Percentiles rank a stretch among this genome's conserved stretches.
Conservation (phyloP, 2,113 vertebrate species). For the Arizona elegans region DNA sequence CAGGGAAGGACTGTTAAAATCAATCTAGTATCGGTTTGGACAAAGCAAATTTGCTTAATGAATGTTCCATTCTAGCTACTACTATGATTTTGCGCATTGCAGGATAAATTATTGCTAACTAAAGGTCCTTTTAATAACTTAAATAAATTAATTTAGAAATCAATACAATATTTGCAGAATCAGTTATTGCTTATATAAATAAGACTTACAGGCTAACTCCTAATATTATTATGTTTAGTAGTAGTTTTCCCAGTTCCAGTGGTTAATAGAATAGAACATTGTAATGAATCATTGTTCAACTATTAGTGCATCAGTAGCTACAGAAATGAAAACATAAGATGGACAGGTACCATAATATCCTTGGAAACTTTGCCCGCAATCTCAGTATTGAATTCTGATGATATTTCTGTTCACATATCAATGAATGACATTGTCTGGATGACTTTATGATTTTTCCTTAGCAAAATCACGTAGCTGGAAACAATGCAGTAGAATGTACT, state of each 20-base stretch:
- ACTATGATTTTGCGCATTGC: neutral
- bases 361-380: neutral
- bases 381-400: neutral
- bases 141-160: neutral
- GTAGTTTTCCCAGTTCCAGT: neutral
- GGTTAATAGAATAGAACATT: neutral
- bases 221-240: neutral
- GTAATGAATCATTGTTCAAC: neutral
- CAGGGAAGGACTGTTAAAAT: neutral
- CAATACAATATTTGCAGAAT: neutral
- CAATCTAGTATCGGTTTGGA: neutral
- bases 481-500: neutral
- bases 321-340: too few relatives aligned
- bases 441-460: neutral
- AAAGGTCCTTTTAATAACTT: neutral
- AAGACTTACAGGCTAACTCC: neutral
- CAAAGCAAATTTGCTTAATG: neutral
- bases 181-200: neutral
- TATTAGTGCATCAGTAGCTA: neutral
- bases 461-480: neutral
- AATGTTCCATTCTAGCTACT: neutral
- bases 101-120: neutral
- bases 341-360: neutral
- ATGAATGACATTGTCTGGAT: neutral
- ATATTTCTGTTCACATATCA: neutral